Evolutionary conservation across 2,113 vertebrate genomes (phyloP), one percentile per base, ranked within the genome.

Genomic region (Callopanchax toddi): DNA sequence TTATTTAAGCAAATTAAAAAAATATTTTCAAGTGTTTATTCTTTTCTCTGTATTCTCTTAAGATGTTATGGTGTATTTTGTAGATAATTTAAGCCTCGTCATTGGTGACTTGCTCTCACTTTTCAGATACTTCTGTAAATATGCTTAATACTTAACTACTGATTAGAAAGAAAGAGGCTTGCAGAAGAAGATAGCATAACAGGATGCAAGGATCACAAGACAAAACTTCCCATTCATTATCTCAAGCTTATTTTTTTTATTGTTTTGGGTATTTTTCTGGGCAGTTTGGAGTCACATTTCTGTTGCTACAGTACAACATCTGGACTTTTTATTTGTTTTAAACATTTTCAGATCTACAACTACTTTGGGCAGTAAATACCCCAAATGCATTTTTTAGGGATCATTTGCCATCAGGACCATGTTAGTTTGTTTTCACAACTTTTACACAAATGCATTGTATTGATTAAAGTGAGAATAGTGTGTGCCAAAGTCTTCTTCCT

Each of bases 81-180:
- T 3, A 43, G 42, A 44, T 44, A 10, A 20, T 44, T 44, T 20
- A 20, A 9, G 42, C n/a, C 42, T 4, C 9, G 9, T 15, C 11
- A 6, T 16, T 20, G 42, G 2, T n/a, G n/a, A 2, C 6, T 44
- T 52, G 16, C 25, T 32, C 25, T 52, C n/a, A 32, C n/a, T 23
- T 3, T 51, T 11, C 17, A 20, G 40, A 32, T 18, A 11, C 10
- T 18, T n/a, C 11, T 34, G 5, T 18, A 1, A 39, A 36, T 22
- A 65, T 43, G 52, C 1, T 52, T 43, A 42, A 42, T 34, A 37
- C 20, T 23, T 55, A 23, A 39, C 20, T 18, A 52, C 34, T 22
- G 7, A 66, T 66, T 56, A 32, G 44, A 75, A 53, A 60, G 13
- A 44, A 60, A 53, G 5, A 60, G 4, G 18, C 17, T 39, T 17